These are phyloP conservation scores for Lepidocyrtinus sp. DNA, from an alignment of 2,888 invertebrate genomes.

Conservation along the genomic window DNA sequence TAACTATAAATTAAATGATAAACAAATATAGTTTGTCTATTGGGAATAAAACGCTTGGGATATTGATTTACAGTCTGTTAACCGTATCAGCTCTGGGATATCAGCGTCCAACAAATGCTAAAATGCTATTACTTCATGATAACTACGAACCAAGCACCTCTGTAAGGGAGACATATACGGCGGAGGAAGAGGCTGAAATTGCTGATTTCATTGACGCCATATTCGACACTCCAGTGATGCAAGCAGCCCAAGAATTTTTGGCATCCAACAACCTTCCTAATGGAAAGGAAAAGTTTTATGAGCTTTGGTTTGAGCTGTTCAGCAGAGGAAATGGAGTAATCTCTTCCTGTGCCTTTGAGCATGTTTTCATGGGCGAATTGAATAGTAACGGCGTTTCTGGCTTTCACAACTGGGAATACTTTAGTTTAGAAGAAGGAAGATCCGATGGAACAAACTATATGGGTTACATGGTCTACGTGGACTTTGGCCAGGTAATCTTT, in stretches of 20 bases:
- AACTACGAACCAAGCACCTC: slow-evolving; percentile 86
- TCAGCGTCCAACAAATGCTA: slow-evolving; percentile 82
- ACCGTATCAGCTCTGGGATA: slow-evolving; percentile 78
- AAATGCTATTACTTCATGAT: slow-evolving; percentile 82
- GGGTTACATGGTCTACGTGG: slow-evolving; percentile 82
- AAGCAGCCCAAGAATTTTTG: slow-evolving; percentile 79
- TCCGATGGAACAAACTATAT: slow-evolving; percentile 81
- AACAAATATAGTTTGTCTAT: no score
- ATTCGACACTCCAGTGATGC: slow-evolving; percentile 83
- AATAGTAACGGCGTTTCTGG: slow-evolving; percentile 85
- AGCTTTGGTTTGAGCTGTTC: slow-evolving; percentile 77
- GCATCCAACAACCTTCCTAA: slow-evolving; percentile 50
- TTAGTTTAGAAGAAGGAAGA: slow-evolving; percentile 82
- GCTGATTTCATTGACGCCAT: slow-evolving; percentile 84
- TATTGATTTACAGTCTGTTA: slow-evolving; percentile 77
- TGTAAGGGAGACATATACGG: slow-evolving; percentile 83
- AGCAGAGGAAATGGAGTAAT: slow-evolving; percentile 81
- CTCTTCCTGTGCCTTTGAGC: slow-evolving; percentile 94
- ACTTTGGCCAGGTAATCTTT: slow-evolving; percentile 71
- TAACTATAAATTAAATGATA: background rate
- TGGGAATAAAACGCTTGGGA: background rate
- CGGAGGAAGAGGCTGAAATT: slow-evolving; percentile 82
- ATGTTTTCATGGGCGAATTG: slow-evolving; percentile 90
- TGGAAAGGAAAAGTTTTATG: slow-evolving; percentile 50
- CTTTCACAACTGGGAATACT: slow-evolving; percentile 93